Base-by-base conservation (phyloP, 2,797 vertebrate genomes). In the Onychomys arenicola region DNA sequence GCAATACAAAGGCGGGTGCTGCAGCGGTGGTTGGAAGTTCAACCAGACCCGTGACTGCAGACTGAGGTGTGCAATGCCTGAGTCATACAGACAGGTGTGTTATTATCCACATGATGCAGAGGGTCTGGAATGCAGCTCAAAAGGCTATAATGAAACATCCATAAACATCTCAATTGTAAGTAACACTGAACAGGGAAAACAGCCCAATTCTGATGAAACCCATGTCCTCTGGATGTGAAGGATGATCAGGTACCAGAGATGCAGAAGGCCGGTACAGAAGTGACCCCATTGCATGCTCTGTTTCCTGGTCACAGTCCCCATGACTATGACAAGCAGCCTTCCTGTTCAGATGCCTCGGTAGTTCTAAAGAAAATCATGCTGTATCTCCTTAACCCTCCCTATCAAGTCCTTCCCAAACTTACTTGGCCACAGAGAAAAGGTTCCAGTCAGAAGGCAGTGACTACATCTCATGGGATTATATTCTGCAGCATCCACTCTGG, bases 81-180 rank as follows among this genome's bases (percentile, higher is more conserved):
- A 96, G 92, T 96, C 8, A 10, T 0, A 9, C 11, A 0, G 80
- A 92, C 89, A 97, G 96, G 97, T 97, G 96, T 91, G 97, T 95
- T 96, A 94, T 96, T 95, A 82, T 34, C 1, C 0, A 86, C 27
- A 85, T 59, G 83, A 92, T 57, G 83, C 71, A 87, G 97, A 80
- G 87, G 92, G 92, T 96, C 97, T 91, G 97, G 94, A 96, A 96
- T 80, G 88, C 65, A 71, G 96, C 95, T 93, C 97, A 13, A 6
- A 52, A 95, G 89, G 65, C 37, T 19, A 1, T 57, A 63, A 27
- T 13, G 78, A 96, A 89, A 97, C 84, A 81, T 59, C 52, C 81
- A 95, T 69, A 96, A 94, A 95, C 29, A 80, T 91, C 84, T 90
- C 85, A 97, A 86, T 87, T 94, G 80, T 37, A 82, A 57, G 92